phyloP scores from a whole-genome alignment of 2,113 vertebrate species.

The Tenebrosternarchus preto region DNA sequence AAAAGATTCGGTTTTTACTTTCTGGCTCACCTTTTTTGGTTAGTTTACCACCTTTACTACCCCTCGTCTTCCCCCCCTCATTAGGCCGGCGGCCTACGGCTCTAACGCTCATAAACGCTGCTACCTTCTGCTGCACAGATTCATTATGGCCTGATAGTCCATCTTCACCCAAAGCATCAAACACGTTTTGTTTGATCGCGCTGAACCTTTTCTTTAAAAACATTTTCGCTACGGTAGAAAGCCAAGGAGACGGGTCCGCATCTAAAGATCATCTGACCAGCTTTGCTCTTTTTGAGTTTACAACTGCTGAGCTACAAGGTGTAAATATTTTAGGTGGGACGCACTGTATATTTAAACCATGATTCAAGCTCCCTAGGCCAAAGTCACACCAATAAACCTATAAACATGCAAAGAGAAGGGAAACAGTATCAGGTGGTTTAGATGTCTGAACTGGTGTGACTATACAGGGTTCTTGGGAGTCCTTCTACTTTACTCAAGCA shows the following conservation, averaged over 20 bases:
- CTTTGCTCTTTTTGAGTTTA: background rate
- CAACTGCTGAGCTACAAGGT: background rate
- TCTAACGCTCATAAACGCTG: background rate
- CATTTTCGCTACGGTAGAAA: conserved; percentile 3
- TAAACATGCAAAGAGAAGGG: background rate
- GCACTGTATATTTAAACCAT: background rate
- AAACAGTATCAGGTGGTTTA: background rate
- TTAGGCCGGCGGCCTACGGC: background rate
- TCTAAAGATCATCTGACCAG: background rate
- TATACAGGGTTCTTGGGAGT: background rate
- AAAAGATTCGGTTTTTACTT: background rate
- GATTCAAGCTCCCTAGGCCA: background rate
- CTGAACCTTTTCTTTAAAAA: conserved; percentile 29
- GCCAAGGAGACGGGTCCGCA: background rate
- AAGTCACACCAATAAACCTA: conserved; percentile 24
- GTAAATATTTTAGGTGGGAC: background rate
- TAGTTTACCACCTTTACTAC: background rate
- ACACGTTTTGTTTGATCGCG: conserved; percentile 32
- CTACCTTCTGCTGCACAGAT: conserved; percentile 32
- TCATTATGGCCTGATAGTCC: conserved; percentile 2
- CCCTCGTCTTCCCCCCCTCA: background rate
- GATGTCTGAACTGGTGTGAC: background rate
- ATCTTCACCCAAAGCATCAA: conserved; percentile 4
- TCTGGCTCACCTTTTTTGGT: background rate
- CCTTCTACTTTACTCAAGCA: background rate